Conservation (phyloP, 2,888 invertebrate genomes). For the Drosophila incognita region DNA sequence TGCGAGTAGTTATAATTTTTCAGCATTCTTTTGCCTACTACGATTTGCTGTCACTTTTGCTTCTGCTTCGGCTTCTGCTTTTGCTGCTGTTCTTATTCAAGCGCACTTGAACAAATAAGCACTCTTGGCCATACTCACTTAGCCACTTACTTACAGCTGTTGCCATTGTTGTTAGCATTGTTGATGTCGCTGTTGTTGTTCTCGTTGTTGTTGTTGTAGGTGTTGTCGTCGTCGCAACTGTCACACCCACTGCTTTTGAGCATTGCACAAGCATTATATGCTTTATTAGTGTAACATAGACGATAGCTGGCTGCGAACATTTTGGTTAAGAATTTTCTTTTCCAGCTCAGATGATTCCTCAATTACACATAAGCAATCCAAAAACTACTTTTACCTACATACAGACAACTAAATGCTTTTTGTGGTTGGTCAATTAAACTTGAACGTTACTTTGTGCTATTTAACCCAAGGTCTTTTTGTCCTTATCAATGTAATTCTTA, state of each 20-base stretch:
- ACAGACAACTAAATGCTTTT: neutral
- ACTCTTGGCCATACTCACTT: conserved; percentile 69
- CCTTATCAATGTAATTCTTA: neutral
- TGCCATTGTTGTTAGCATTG: conserved; percentile 57
- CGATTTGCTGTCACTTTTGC: conserved; percentile 49
- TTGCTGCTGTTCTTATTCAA: conserved; percentile 59
- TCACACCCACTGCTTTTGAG: conserved; percentile 45
- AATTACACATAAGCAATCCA: conserved; percentile 18
- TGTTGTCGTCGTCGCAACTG: conserved; percentile 34
- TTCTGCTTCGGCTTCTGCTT: conserved; percentile 12
- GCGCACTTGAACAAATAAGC: conserved; percentile 69
- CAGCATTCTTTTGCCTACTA: conserved; percentile 49
- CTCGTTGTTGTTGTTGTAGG: neutral
- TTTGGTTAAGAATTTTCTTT: conserved; percentile 22
- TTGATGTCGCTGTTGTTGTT: conserved; percentile 18
- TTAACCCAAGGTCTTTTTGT: neutral
- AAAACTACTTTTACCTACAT: neutral
- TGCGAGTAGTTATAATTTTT: conserved; percentile 39
- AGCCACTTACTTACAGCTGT: conserved; percentile 64
- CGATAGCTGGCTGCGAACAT: conserved; percentile 40
- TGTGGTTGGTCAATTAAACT: conserved; percentile 4
- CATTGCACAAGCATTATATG: conserved; percentile 30
- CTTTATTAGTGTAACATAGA: conserved; percentile 56
- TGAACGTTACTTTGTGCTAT: neutral
- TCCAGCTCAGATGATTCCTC: conserved; percentile 26